These are phyloP conservation scores for Euglossa dilemma DNA, from an alignment of 1,140 invertebrate species.

Conservation along the genomic window DNA sequence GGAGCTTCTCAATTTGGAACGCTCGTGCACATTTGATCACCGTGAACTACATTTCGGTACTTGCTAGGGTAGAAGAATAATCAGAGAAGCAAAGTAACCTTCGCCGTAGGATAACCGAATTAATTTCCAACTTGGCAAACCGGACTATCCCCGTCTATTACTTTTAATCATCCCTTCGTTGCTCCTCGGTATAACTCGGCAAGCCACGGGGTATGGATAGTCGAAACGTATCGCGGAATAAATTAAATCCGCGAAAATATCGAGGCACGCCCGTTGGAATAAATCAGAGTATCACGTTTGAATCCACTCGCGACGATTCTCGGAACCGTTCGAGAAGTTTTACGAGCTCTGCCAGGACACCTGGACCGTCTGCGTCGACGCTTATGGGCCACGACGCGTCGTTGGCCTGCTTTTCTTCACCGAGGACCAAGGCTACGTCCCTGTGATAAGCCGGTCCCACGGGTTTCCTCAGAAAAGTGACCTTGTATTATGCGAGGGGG, in stretches of 20 bases:
- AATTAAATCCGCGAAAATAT: too few species aligned
- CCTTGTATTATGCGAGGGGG: slow-evolving; percentile 58
- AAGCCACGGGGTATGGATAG: too few species aligned
- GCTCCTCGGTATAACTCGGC: too few species aligned
- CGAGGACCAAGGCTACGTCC: slow-evolving; percentile 39
- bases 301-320: neutral
- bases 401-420: slow-evolving; percentile 39
- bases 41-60: neutral
- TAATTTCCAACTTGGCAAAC: too few species aligned
- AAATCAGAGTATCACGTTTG: neutral
- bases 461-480: slow-evolving; percentile 40
- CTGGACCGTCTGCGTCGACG: slow-evolving; percentile 1
- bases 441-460: slow-evolving; percentile 55
- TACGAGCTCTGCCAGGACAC: neutral
- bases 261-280: too few species aligned
- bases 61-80: too few species aligned
- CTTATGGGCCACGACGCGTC: slow-evolving; percentile 23
- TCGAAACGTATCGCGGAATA: too few species aligned
- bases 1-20: neutral
- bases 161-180: too few species aligned
- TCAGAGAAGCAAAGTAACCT: too few species aligned
- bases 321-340: neutral
- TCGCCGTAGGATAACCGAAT: too few species aligned
- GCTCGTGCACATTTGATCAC: neutral
- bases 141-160: too few species aligned